phyloP scores from a whole-genome alignment of 2,113 vertebrate genomes.

The Hemiprocne comata region DNA sequence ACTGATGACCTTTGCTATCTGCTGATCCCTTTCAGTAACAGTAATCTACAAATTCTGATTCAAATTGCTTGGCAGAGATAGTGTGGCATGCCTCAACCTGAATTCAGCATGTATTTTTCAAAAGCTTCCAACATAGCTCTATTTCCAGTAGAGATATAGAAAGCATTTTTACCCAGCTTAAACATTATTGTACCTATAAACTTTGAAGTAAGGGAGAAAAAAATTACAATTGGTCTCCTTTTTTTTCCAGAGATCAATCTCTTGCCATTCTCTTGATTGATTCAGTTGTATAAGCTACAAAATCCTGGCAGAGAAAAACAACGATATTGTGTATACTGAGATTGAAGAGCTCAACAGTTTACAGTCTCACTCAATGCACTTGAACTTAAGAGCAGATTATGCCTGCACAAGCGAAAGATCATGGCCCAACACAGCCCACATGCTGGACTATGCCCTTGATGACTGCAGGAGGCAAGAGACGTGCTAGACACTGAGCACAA shows the following conservation, averaged over 20 bases:
- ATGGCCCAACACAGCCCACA: background rate
- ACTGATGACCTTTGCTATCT: background rate
- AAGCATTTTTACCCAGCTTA: background rate
- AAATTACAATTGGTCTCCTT: background rate
- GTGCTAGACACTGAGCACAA: background rate
- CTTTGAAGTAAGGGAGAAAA: background rate
- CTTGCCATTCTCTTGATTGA: background rate
- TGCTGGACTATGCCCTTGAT: background rate
- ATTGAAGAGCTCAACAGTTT: background rate
- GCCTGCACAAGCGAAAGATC: background rate
- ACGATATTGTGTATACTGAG: background rate
- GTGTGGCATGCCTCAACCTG: rapidly evolving
- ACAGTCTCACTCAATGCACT: background rate
- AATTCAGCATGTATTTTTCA: background rate
- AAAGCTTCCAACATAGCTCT: background rate
- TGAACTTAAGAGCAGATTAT: background rate
- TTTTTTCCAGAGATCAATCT: background rate
- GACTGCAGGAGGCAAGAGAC: background rate
- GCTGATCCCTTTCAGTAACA: background rate
- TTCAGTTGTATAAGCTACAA: background rate
- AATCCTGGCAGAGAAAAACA: background rate
- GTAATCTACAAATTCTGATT: background rate
- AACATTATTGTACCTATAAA: background rate
- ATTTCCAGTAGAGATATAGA: background rate
- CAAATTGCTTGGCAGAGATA: background rate